Conservation (phyloP, 2,888 invertebrate species). For the Microctonus hyperodae region DNA sequence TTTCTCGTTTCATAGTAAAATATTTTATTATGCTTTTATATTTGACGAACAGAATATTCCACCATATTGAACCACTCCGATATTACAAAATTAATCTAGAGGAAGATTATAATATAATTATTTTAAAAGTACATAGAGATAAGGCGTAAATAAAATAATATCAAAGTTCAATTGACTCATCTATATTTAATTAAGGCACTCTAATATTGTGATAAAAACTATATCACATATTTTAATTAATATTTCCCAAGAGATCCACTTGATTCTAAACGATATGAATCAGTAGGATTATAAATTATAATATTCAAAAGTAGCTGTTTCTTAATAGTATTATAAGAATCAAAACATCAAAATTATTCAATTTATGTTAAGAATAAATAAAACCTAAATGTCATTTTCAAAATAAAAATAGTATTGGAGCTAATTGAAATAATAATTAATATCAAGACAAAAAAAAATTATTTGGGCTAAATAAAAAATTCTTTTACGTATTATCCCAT, state of each 20-base stretch:
- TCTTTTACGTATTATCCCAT: not conserved
- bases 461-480: not conserved
- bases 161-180: not conserved
- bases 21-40: too few relatives aligned
- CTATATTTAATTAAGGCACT: constrained; percentile 45
- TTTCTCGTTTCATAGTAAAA: too few relatives aligned
- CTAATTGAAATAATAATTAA: not conserved
- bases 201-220: constrained; percentile 25
- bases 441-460: not conserved
- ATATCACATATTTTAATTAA: constrained; percentile 20
- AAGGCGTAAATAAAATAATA: not conserved
- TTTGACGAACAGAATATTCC: too few relatives aligned
- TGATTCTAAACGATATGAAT: not conserved
- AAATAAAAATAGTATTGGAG: not conserved
- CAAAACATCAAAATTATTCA: not conserved
- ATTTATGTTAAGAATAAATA: not conserved
- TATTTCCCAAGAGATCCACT: not conserved
- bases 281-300: not conserved
- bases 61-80: not conserved
- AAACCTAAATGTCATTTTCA: not conserved
- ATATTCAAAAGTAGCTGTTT: not conserved
- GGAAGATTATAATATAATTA: not conserved
- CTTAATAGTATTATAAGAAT: not conserved
- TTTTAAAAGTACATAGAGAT: not conserved
- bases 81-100: not conserved